Evolutionary conservation across 2,113 vertebrate species (phyloP), one percentile per base, ranked within the genome.

Genomic region (Budorcas taxicolor): DNA sequence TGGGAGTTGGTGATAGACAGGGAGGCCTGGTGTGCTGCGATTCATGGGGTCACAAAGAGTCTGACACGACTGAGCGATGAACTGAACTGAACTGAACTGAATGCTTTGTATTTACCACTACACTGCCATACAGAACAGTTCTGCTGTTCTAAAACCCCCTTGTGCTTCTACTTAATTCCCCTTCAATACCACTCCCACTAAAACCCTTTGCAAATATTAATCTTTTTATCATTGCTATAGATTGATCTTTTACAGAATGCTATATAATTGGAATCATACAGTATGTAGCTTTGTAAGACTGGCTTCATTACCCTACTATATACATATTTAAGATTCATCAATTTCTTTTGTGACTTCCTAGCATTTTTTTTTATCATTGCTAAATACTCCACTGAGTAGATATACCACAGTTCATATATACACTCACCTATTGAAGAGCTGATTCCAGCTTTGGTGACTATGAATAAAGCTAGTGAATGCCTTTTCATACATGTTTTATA

Each of bases 11-110:
- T 60, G 58, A 60, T 60, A 5, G 58, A 60, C 13, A 14, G 27
- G 27, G 12, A 60, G 27, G 27, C 58, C 58, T 60, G 12, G 58
- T 0, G 1, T 60, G 58, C 58, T 60, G 58, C 12, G 5, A 60
- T 3, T 31, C 0, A 60, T 29, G 12, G 27, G 58, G 27, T 60
- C 6, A 6, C 58, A 60, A 60, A 14, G 58, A 60, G 27, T 60
- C 1, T 0, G 58, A 60, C 58, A 60, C 2, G 0, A 60, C 6
- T 29, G 27, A 60, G 58, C 1, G 0, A 5, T 29, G 58, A 60
- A 60, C 58, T 60, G 58, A 60, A 29, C 12, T 60, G 58, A 60
- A 29, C 12, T 31, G 2, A 60, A 60, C 58, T 60, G 58, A 58
- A 62, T 67, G 31, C 2, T 15, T 52, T 84, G 1, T 27, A 33